Base-by-base conservation (phyloP, 2,888 invertebrate species). In the Drosophila engyochracea region DNA sequence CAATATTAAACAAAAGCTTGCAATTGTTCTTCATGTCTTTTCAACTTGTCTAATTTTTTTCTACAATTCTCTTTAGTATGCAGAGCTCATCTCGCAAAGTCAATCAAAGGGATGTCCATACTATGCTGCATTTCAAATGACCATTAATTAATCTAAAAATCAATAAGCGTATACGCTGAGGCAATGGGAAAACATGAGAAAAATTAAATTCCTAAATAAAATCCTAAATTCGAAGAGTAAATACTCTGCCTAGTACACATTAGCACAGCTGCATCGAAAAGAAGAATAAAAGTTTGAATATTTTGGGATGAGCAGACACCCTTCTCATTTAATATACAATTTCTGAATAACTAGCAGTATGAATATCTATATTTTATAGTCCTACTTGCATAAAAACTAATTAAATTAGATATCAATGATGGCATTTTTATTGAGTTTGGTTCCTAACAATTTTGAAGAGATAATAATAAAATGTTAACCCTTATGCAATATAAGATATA, bases 81-180 rank as follows among this genome's bases (percentile, higher is more conserved):
- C 41, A 6, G 14, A 19, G 25, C 16, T 25, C 55, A 28, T 55
- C 4, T 19, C 16, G 7, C 25, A 3, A 14, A 16, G 47, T 47
- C 47, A 25, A 47, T 47, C 25, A 16, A 39, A 9, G 28, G 28
- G 57, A n/a, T 39, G 19, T 16, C 41, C 28, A n/a, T 31, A 7
- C 12, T 1, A 52, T 31, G 1, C 19, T 30, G 12, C 19, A 47
- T 47, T 16, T 47, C 16, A 30, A n/a, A 52, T 52, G 12, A 52
- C n/a, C 30, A 52, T 72, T 53, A 65, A 61, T 68, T 55, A 49
- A 67, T 30, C 30, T 28, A 39, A 12, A 74, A 71, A 67, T 68
- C 77, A 68, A 71, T 67, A 65, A 58, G 55, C 22, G 35, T n/a
- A 25, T 41, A n/a, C 30, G 64, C 49, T 22, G 19, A n/a, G 12